Conservation (phyloP, 2,113 vertebrate species). For the Syrmaticus mikado region DNA sequence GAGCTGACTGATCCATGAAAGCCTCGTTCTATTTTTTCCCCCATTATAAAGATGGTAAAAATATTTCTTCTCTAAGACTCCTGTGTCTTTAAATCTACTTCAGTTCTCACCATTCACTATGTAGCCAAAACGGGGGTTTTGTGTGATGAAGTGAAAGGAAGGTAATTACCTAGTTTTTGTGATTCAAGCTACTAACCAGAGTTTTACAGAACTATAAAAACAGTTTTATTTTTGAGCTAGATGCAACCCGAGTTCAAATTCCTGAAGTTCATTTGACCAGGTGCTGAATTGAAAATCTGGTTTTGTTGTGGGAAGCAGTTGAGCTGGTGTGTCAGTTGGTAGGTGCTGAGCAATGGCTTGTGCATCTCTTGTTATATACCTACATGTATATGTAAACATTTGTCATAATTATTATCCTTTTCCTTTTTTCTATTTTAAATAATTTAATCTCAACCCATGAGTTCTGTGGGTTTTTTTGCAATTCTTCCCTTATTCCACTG, state of each 20-base stretch:
- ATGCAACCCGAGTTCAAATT: not conserved
- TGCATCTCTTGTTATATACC: no score
- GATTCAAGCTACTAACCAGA: not conserved
- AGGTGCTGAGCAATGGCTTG: no score
- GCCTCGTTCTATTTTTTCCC: not conserved
- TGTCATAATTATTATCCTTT: no score
- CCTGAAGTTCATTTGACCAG: constrained; percentile 10
- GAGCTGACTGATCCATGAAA: not conserved
- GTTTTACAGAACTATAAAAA: not conserved
- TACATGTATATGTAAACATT: no score
- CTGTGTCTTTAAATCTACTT: not conserved
- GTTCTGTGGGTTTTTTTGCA: no score
- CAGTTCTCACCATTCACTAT: not conserved
- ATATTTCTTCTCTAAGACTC: not conserved
- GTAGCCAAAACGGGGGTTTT: not conserved
- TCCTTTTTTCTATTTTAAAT: no score
- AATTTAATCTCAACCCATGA: no score
- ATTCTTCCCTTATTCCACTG: no score
- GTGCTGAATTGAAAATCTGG: constrained; percentile 41
- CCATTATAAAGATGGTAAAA: not conserved
- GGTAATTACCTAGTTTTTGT: not conserved
- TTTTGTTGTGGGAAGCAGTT: constrained; percentile 4
- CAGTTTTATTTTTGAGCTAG: constrained; percentile 4
- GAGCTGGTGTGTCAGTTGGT: not conserved
- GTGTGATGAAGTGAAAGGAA: not conserved